These are phyloP conservation scores for Rambutsinella grinnellia DNA, from an alignment of 2,888 invertebrate genomes.

Conservation along the genomic window DNA sequence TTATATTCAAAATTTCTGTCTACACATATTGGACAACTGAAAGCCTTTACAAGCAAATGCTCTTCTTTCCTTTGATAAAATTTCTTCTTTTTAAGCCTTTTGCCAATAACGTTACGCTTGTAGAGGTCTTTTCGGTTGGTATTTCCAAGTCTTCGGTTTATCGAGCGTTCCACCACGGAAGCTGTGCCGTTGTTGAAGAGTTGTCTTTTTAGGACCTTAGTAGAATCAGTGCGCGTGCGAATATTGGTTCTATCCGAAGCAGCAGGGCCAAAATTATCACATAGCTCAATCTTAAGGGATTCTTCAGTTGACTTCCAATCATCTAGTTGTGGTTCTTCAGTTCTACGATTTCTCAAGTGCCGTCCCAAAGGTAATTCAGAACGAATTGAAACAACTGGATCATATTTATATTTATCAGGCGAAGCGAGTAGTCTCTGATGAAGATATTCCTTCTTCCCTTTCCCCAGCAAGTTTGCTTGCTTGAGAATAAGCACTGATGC, in stretches of 20 bases:
- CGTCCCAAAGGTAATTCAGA: constrained; percentile 26
- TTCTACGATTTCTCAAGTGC: constrained; percentile 17
- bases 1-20: constrained; percentile 38
- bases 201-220: constrained; percentile 18
- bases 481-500: constrained; percentile 49
- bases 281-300: not conserved
- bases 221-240: not conserved
- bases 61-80: constrained; percentile 38
- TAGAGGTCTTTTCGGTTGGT: not conserved
- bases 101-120: too few species aligned
- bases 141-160: too few species aligned
- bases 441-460: constrained; percentile 36
- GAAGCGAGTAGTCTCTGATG: constrained; percentile 21
- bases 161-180: too few species aligned
- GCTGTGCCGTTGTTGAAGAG: constrained; percentile 10
- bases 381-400: constrained; percentile 32
- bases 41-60: constrained; percentile 35
- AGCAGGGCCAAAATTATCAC: not conserved
- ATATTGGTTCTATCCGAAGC: not conserved
- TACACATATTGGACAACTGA: constrained; percentile 21
- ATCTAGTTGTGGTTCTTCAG: not conserved
- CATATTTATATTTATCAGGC: constrained; percentile 31
- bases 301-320: not conserved
- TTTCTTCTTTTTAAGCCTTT: constrained; percentile 17
- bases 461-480: constrained; percentile 33